A percentile compares a stretch with the other conserved stretches of the same genome.
phyloP scores from a whole-genome alignment of 2,797 vertebrate species.

The Acrocephalus scirpaceus region DNA sequence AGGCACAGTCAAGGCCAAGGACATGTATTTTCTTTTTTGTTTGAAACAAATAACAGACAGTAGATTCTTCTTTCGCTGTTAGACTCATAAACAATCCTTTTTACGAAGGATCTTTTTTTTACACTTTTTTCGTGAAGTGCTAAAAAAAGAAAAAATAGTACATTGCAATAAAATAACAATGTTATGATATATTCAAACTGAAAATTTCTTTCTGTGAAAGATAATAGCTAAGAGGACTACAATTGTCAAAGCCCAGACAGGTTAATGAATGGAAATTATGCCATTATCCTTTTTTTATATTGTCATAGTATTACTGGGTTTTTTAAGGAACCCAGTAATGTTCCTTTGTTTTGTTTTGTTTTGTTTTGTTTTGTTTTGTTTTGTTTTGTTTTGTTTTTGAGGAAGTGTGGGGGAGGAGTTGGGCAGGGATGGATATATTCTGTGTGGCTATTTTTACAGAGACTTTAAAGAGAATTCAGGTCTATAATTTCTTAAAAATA shows the following conservation, averaged over 20 bases:
- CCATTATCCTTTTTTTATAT: background rate
- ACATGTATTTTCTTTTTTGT: background rate
- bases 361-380: background rate
- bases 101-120: background rate
- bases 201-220: background rate
- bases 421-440: accelerated
- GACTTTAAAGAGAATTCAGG: background rate
- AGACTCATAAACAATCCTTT: background rate
- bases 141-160: background rate
- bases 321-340: too few relatives aligned
- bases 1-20: background rate
- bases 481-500: background rate
- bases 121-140: accelerated
- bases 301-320: background rate
- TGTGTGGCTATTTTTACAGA: background rate
- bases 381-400: background rate
- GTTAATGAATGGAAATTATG: background rate
- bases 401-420: accelerated
- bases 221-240: background rate
- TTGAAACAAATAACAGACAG: background rate
- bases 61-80: background rate
- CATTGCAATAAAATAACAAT: background rate
- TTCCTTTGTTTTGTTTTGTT: background rate
- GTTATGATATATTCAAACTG: background rate
- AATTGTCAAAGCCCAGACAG: background rate